phyloP scores from a whole-genome alignment of 2,888 invertebrate species.

The Lithophane leautieri region DNA sequence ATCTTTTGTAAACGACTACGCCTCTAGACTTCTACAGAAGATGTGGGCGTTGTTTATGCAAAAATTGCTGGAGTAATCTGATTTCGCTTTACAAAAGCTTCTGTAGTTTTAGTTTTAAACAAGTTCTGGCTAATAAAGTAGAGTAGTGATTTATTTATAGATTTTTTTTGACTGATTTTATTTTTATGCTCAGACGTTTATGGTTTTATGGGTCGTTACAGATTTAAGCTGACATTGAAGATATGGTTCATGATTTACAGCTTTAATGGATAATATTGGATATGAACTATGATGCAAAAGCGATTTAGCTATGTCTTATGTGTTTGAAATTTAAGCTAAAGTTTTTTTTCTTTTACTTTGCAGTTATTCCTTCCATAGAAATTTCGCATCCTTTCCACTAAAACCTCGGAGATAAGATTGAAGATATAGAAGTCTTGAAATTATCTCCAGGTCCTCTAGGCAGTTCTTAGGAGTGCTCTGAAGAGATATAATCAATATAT shows the following conservation, averaged over 20 bases:
- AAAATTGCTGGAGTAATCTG: conserved; percentile 38
- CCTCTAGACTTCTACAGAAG: conserved; percentile 27
- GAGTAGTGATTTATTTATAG: conserved; percentile 40
- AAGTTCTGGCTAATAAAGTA: conserved; percentile 25
- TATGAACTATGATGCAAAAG: neutral
- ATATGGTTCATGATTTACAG: conserved; percentile 23
- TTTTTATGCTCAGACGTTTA: conserved; percentile 18
- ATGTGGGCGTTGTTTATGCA: conserved; percentile 37
- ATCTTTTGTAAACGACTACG: conserved; percentile 42
- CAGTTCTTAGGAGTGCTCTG: conserved; percentile 38
- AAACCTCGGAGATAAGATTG: conserved; percentile 20
- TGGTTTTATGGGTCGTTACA: conserved; percentile 34
- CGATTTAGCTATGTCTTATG: neutral
- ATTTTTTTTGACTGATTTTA: conserved; percentile 34
- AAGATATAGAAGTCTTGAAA: conserved; percentile 34
- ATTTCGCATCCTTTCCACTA: conserved; percentile 11
- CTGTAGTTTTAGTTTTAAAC: conserved; percentile 17
- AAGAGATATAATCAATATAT: conserved; percentile 46
- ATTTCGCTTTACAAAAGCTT: conserved; percentile 28
- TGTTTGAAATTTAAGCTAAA: neutral
- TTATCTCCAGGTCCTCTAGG: conserved; percentile 1
- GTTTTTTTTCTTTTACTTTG: conserved; percentile 29
- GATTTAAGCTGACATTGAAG: conserved; percentile 27
- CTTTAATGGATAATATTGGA: neutral
- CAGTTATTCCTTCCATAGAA: conserved; percentile 31